phyloP scores from a whole-genome alignment of 2,888 invertebrate species.

The Mythimna lalbum region DNA sequence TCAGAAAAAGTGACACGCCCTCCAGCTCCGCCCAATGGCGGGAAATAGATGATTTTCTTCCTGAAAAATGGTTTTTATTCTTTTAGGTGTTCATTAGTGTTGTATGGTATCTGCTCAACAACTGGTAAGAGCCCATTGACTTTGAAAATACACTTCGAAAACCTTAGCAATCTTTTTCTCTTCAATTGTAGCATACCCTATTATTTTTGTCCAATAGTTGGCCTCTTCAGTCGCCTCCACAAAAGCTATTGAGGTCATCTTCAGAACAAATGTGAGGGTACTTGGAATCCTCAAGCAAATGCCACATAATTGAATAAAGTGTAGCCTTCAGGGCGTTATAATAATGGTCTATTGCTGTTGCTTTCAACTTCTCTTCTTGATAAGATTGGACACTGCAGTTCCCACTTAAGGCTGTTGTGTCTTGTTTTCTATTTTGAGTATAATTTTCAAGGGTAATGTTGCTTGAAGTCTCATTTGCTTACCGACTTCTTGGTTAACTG shows the following conservation, averaged over 20 bases:
- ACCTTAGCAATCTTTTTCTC: neutral
- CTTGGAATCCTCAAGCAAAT: slow-evolving; percentile 17
- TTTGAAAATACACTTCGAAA: neutral
- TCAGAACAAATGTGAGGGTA: slow-evolving; percentile 29
- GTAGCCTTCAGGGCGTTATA: neutral
- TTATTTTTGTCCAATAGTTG: slow-evolving; percentile 49
- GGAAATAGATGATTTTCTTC: too few relatives aligned
- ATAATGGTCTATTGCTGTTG: slow-evolving; percentile 2
- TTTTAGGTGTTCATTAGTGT: too few relatives aligned
- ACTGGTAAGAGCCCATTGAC: neutral
- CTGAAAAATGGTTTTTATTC: too few relatives aligned
- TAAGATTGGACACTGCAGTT: neutral
- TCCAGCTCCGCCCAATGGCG: too few relatives aligned
- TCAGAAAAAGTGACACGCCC: too few relatives aligned
- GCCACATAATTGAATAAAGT: slow-evolving; percentile 37
- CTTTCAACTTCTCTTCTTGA: slow-evolving; percentile 1
- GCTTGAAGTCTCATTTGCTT: slow-evolving; percentile 2
- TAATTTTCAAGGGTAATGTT: neutral
- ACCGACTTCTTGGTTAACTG: slow-evolving; percentile 1
- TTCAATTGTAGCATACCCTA: neutral
- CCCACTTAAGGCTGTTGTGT: neutral
- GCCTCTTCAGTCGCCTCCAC: slow-evolving; percentile 27
- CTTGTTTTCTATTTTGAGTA: slow-evolving; percentile 1
- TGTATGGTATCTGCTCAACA: neutral
- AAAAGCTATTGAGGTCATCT: slow-evolving; percentile 35